Evolutionary conservation across 1,140 invertebrate genomes (phyloP).

Genomic region (Melitaea cinxia): DNA sequence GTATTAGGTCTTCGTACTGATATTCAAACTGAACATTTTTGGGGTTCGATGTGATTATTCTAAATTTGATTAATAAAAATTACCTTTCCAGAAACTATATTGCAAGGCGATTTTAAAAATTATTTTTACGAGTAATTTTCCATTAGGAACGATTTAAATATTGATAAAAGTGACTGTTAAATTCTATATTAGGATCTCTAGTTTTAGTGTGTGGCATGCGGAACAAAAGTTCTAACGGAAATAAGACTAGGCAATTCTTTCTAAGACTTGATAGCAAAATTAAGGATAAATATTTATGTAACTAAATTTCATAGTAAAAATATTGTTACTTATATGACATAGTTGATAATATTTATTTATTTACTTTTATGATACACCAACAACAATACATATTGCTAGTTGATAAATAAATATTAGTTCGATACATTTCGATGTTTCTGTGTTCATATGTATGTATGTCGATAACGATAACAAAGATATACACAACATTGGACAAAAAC

Average conservation of each 20-base stretch:
- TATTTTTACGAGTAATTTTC: no score
- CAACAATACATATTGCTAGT: no score
- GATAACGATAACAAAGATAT: no score
- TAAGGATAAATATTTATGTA: conserved; percentile 26
- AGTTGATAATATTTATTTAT: background rate
- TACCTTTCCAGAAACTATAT: no score
- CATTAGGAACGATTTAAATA: background rate
- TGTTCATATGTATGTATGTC: no score
- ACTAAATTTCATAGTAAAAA: conserved; percentile 14
- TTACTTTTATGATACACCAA: no score
- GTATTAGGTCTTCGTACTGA: conserved; percentile 29
- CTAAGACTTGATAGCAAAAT: conserved; percentile 24
- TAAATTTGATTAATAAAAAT: no score
- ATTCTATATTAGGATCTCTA: background rate
- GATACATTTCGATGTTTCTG: no score
- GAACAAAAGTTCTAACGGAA: conserved; percentile 11
- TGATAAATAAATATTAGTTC: no score
- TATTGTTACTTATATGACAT: conserved; percentile 8
- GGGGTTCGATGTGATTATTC: background rate
- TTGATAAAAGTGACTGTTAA: background rate
- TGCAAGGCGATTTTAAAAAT: no score
- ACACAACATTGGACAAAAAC: no score
- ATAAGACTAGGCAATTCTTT: conserved; percentile 24
- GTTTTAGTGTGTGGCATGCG: background rate
- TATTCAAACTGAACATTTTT: conserved; percentile 6